phyloP scores from a whole-genome alignment of 2,797 vertebrate species.

The Brachymystax lenok region DNA sequence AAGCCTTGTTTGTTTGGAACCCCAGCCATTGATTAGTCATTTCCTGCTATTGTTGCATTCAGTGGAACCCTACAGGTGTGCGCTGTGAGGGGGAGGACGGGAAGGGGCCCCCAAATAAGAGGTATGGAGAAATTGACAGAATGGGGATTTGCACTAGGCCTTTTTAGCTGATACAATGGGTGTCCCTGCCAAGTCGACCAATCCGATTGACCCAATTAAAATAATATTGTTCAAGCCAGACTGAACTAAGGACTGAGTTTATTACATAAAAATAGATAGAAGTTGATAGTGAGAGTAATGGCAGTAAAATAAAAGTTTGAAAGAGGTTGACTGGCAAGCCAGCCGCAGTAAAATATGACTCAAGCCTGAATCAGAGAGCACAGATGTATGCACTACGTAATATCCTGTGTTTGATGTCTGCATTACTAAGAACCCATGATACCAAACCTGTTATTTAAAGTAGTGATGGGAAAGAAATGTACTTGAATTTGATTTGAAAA shows the following conservation, averaged over 20 bases:
- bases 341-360: background rate
- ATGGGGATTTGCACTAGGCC: conserved; percentile 21
- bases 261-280: conserved; percentile 31
- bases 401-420: conserved; percentile 6
- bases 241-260: conserved; percentile 19
- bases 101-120: conserved; percentile 19
- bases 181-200: conserved; percentile 10
- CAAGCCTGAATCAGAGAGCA: background rate
- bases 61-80: conserved; percentile 63
- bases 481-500: too few relatives aligned
- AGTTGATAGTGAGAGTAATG: background rate
- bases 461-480: too few relatives aligned
- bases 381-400: background rate
- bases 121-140: conserved; percentile 20
- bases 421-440: background rate
- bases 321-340: conserved; percentile 13
- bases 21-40: conserved; percentile 34
- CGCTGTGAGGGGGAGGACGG: conserved; percentile 13
- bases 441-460: background rate
- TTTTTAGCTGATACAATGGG: background rate
- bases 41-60: conserved; percentile 75
- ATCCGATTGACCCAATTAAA: conserved; percentile 27
- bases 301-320: background rate
- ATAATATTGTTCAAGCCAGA: conserved; percentile 29
- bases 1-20: conserved; percentile 27